Evolutionary conservation across 2,113 vertebrate genomes (phyloP).

Genomic region (Paedocypris sp.): DNA sequence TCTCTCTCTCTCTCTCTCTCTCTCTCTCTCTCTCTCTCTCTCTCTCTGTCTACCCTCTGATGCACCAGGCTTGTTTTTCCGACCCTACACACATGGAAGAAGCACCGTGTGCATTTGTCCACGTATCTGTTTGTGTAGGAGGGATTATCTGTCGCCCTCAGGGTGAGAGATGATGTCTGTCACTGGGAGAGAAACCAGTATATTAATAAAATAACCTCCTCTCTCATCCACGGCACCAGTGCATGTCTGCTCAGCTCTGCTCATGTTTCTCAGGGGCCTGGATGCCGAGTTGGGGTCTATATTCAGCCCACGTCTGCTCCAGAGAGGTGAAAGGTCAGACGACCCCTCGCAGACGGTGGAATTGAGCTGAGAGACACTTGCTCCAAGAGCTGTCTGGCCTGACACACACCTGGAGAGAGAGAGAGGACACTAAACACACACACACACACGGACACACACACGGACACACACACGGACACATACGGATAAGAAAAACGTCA

Average conservation of each 20-base stretch:
- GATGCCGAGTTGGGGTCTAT: neutral
- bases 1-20: neutral
- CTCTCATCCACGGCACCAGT: neutral
- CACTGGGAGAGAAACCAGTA: constrained; percentile 7
- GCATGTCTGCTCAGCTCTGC: neutral
- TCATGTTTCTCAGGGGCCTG: neutral
- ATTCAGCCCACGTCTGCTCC: neutral
- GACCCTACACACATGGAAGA: neutral
- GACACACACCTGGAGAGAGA: neutral
- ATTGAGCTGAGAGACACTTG: constrained; percentile 15
- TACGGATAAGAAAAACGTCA: neutral
- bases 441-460: neutral
- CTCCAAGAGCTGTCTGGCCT: constrained; percentile 1
- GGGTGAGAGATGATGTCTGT: constrained; percentile 16
- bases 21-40: neutral
- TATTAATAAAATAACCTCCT: constrained; percentile 18
- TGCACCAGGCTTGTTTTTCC: neutral
- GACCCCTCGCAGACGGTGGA: constrained; percentile 4
- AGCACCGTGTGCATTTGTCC: neutral
- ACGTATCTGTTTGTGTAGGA: neutral
- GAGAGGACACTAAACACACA: neutral
- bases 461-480: neutral
- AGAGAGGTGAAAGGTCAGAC: constrained; percentile 1
- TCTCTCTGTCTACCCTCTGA: too few relatives aligned
- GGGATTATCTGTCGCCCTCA: neutral